Evolutionary conservation across 2,113 vertebrate genomes (phyloP), one percentile per base, ranked within the genome.

Genomic region (Macquaria australasica): DNA sequence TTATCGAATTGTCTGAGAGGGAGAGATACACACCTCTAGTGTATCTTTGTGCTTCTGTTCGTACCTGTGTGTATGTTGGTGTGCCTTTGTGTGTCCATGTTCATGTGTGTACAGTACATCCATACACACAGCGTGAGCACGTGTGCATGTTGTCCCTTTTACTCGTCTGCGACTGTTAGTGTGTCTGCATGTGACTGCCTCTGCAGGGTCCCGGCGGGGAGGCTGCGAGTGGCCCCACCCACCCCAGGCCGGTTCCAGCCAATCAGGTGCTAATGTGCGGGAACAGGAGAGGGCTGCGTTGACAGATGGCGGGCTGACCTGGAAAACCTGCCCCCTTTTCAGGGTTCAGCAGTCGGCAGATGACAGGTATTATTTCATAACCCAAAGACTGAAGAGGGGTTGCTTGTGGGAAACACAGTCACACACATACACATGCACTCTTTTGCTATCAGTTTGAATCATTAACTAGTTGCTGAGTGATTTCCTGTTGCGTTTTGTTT

Each of bases 321-420:
- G 97, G 94, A 96, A 97, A 97, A 96, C 96, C 96, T 96, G 97
- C 96, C 96, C 96, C 96, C 96, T 96, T 96, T 97, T 96, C 96
- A 96, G 96, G 96, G 96, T 97, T 97, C 97, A 97, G 96, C 96
- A 96, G 96, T 96, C 97, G 94, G 95, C 96, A 97, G 96, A 97
- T 98, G 97, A 98, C 97, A 98, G 98, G 97, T 99, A 98, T 98
- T 97, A 97, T 97, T 97, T 97, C 96, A 97, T 97, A 97, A 98
- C 97, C 96, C 96, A 95, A 96, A 95, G 96, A 96, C 96, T 96
- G 77, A 96, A 96, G 96, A 96, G 96, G 95, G 96, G 96, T 96
- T 94, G 95, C 94, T 95, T 94, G 94, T 95, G 34, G 16, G 10
- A 34, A 76, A 79, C 79, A 80, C 63, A 68, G 55, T 50, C 72